A percentile compares a stretch with the other conserved stretches of the same genome.
phyloP scores from a whole-genome alignment of 1,140 invertebrate species.

The Sinella curviseta region DNA sequence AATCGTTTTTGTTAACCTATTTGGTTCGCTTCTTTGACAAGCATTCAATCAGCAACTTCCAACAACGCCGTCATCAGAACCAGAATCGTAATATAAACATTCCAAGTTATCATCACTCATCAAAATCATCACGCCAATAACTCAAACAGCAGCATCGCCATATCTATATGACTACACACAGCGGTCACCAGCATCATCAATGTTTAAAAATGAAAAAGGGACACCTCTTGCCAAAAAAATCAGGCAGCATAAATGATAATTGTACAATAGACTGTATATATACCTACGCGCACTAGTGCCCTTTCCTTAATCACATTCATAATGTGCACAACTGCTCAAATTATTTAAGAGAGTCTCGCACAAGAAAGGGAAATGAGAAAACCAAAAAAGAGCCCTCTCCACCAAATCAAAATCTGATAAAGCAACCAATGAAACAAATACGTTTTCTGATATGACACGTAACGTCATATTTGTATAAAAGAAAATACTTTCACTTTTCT shows the following conservation, averaged over 20 bases:
- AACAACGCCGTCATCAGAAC: not conserved
- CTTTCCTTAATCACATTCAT: too few relatives aligned
- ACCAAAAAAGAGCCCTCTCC: not conserved
- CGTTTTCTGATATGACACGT: not conserved
- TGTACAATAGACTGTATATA: too few relatives aligned
- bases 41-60: not conserved
- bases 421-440: not conserved
- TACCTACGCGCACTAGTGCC: too few relatives aligned
- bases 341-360: not conserved
- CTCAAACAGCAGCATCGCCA: not conserved
- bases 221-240: too few relatives aligned
- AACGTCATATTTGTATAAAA: not conserved
- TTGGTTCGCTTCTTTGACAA: not conserved
- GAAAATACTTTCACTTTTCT: constrained; percentile 4
- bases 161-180: too few relatives aligned
- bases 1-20: constrained; percentile 7
- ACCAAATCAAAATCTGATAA: not conserved
- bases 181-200: too few relatives aligned
- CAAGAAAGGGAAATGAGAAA: not conserved
- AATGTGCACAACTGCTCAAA: not conserved
- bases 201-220: too few relatives aligned
- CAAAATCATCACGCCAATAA: not conserved
- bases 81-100: not conserved
- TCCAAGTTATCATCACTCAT: not conserved
- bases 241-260: too few relatives aligned